Percentiles rank a stretch among this genome's conserved stretches.
Conservation (phyloP, 2,888 invertebrate species). For the Scotopteryx bipunctaria region DNA sequence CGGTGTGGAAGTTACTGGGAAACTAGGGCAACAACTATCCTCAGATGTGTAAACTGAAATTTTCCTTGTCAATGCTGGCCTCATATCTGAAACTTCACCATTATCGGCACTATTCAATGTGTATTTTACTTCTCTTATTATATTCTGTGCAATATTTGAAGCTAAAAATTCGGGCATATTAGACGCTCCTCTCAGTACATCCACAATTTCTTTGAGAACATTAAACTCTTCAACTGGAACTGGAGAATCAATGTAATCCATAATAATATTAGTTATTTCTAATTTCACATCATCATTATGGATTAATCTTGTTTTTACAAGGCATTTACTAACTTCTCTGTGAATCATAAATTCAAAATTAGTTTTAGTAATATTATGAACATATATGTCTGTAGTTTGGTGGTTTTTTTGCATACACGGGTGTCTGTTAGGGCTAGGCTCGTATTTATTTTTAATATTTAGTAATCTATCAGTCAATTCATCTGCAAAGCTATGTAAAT, state of each 20-base stretch:
- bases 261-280: slow-evolving; percentile 15
- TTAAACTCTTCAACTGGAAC: slow-evolving; percentile 12
- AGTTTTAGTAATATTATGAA: not conserved
- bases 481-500: slow-evolving; percentile 18
- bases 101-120: slow-evolving; percentile 2
- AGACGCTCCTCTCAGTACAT: slow-evolving; percentile 25
- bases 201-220: slow-evolving; percentile 27
- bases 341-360: slow-evolving; percentile 9
- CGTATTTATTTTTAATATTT: slow-evolving; percentile 12
- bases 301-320: slow-evolving; percentile 12
- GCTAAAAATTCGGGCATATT: slow-evolving; percentile 33
- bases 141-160: slow-evolving; percentile 25
- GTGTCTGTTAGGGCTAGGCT: no score
- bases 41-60: slow-evolving; percentile 46
- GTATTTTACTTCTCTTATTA: slow-evolving; percentile 19
- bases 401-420: no score
- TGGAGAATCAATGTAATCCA: slow-evolving; percentile 15
- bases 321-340: slow-evolving; percentile 20
- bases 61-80: slow-evolving; percentile 23
- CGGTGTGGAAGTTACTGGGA: slow-evolving; percentile 48
- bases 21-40: slow-evolving; percentile 22
- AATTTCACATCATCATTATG: slow-evolving; percentile 15
- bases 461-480: slow-evolving; percentile 27
- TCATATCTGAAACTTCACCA: not conserved
- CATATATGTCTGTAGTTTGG: slow-evolving; percentile 3